phyloP scores from a whole-genome alignment of 1,140 invertebrate genomes.

The Bacillus rossius region DNA sequence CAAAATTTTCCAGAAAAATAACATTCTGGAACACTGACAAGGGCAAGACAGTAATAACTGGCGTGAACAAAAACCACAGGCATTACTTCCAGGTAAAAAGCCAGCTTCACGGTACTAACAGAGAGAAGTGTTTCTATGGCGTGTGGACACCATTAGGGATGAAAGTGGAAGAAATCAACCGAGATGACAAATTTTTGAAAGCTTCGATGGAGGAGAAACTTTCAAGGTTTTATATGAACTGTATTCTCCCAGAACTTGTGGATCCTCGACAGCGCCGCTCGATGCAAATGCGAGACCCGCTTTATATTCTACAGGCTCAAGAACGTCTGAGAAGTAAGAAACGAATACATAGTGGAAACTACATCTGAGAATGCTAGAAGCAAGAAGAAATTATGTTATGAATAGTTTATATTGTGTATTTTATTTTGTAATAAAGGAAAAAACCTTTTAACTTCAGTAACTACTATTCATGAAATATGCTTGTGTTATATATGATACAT shows the following conservation, averaged over 20 bases:
- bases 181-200: conserved; percentile 27
- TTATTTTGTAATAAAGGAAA: too few relatives aligned
- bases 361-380: not conserved
- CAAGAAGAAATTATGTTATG: too few relatives aligned
- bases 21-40: conserved; percentile 12
- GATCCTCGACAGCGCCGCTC: conserved; percentile 29
- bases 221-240: conserved; percentile 30
- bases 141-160: conserved; percentile 18
- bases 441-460: too few relatives aligned
- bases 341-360: not conserved
- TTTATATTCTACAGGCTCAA: conserved; percentile 17
- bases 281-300: conserved; percentile 29
- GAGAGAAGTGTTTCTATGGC: conserved; percentile 27
- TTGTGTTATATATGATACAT: too few relatives aligned
- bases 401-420: too few relatives aligned
- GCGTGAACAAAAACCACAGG: conserved; percentile 24
- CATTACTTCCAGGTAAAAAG: conserved; percentile 31
- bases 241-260: conserved; percentile 33
- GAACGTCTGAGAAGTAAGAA: not conserved
- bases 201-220: conserved; percentile 21
- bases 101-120: conserved; percentile 24
- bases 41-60: not conserved
- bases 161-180: conserved; percentile 2
- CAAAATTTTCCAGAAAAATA: conserved; percentile 6
- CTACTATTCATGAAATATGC: too few relatives aligned